A percentile compares a stretch with the other conserved stretches of the same genome.
These are phyloP conservation scores for Scaptomyza parva DNA, from an alignment of 2,888 invertebrate species.

Conservation along the genomic window DNA sequence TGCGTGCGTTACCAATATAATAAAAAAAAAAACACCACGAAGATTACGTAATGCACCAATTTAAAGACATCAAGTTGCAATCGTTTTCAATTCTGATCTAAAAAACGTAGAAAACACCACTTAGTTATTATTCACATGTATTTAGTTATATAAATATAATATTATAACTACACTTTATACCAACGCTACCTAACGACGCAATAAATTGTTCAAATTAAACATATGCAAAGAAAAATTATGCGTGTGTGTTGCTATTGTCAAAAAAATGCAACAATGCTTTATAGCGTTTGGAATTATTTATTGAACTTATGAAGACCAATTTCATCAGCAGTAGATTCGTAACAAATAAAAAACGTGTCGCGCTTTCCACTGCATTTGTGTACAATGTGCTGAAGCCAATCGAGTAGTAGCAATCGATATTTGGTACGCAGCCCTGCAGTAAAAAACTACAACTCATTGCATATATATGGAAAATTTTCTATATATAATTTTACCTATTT, in stretches of 20 bases:
- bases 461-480: neutral
- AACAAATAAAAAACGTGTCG: conserved; percentile 65
- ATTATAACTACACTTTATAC: conserved; percentile 25
- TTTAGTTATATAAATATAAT: neutral
- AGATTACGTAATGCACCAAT: conserved; percentile 67
- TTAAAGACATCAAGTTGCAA: conserved; percentile 44
- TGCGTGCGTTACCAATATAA: conserved; percentile 14
- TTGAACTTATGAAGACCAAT: conserved; percentile 16
- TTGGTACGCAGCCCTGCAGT: conserved; percentile 35
- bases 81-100: conserved; percentile 41
- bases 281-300: neutral
- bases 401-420: conserved; percentile 55
- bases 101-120: conserved; percentile 55
- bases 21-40: conserved; percentile 44
- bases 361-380: conserved; percentile 37
- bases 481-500: conserved; percentile 9
- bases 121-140: conserved; percentile 41
- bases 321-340: conserved; percentile 6
- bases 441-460: conserved; percentile 27
- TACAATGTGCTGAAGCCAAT: conserved; percentile 15
- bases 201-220: conserved; percentile 23
- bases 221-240: conserved; percentile 9
- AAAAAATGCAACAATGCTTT: neutral
- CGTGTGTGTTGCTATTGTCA: conserved; percentile 6
- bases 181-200: conserved; percentile 42